Conservation (phyloP, 2,797 vertebrate genomes). For the Capromys pilorides region DNA sequence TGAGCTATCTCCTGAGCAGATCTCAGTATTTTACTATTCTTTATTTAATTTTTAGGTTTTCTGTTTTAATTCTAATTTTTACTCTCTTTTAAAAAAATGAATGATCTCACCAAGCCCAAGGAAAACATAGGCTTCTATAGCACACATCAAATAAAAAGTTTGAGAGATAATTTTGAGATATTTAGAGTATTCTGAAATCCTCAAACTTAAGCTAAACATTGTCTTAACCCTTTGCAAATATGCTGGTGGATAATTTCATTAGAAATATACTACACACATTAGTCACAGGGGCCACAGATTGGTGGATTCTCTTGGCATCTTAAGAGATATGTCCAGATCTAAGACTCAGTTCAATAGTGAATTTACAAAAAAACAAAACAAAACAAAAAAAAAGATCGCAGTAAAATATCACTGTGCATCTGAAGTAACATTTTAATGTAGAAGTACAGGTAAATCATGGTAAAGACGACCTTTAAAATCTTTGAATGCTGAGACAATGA, state of each 20-base stretch:
- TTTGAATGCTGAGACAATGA: neutral
- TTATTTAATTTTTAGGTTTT: no score
- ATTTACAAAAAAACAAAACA: neutral
- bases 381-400: no score
- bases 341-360: neutral
- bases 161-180: neutral
- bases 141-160: neutral
- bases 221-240: neutral
- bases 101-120: neutral
- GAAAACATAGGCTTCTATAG: neutral
- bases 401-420: neutral
- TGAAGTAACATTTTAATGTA: neutral
- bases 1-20: no score
- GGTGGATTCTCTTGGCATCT: neutral
- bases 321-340: constrained; percentile 22
- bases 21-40: no score
- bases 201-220: neutral
- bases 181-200: neutral
- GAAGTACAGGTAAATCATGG: constrained; percentile 9
- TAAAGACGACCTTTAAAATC: neutral
- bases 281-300: neutral
- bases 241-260: neutral
- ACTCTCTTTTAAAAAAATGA: no score
- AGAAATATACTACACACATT: neutral
- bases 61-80: no score